Conservation (phyloP, 2,113 vertebrate species). For the Trinectes maculatus region DNA sequence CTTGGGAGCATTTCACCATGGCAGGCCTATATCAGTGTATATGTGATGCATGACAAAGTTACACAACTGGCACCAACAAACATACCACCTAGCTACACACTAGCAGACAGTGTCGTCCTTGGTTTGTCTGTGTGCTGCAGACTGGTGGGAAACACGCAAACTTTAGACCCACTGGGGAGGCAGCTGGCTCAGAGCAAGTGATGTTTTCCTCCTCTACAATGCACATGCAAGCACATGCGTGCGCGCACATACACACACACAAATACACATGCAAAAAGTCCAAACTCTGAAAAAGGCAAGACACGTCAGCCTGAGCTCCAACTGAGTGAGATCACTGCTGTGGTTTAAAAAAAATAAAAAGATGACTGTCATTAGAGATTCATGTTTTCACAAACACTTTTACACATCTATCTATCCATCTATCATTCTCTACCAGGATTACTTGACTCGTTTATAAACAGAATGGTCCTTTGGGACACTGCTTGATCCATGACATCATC, state of each 20-base stretch:
- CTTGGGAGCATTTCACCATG: constrained; percentile 29
- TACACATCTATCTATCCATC: constrained; percentile 35
- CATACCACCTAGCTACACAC: constrained; percentile 33
- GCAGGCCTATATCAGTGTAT: constrained; percentile 12
- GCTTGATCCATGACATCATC: constrained; percentile 47
- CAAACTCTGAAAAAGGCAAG: constrained; percentile 65
- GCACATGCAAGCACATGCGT: neutral
- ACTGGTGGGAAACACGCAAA: constrained; percentile 75
- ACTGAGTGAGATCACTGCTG: constrained; percentile 70
- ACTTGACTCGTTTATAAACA: constrained; percentile 49
- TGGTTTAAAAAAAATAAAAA: constrained; percentile 76
- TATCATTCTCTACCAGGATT: constrained; percentile 1
- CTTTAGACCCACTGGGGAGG: constrained; percentile 69
- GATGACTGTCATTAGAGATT: constrained; percentile 56
- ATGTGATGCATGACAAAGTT: constrained; percentile 29
- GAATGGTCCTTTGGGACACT: constrained; percentile 40
- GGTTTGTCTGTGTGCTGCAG: constrained; percentile 48
- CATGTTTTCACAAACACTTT: constrained; percentile 68
- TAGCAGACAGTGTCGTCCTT: constrained; percentile 34
- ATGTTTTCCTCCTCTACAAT: constrained; percentile 32
- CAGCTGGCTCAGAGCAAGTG: constrained; percentile 61
- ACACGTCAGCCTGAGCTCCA: constrained; percentile 61
- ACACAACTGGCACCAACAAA: constrained; percentile 36
- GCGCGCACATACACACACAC: constrained; percentile 22
- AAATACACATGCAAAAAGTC: constrained; percentile 7